These are phyloP conservation scores for Alviniconcha marisindica DNA, from an alignment of 1,140 invertebrate species.

Conservation along the genomic window DNA sequence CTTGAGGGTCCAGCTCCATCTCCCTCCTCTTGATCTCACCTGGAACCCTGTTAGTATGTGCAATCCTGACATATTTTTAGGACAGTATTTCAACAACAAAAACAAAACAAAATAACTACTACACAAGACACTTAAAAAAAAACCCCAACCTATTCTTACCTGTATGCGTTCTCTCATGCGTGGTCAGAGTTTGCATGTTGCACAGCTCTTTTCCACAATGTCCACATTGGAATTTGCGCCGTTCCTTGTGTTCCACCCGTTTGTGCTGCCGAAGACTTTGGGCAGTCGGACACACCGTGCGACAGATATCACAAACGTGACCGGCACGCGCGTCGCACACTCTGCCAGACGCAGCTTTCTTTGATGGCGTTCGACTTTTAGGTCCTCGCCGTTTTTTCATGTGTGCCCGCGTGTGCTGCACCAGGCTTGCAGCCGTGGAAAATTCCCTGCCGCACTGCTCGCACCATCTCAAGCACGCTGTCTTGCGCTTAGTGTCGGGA, in stretches of 20 bases:
- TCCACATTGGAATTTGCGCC: background rate
- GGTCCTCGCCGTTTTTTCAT: too few relatives aligned
- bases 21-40: background rate
- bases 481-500: background rate
- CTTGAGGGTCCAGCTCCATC: background rate
- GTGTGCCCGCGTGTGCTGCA: background rate
- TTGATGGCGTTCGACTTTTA: too few relatives aligned
- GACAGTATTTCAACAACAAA: too few relatives aligned
- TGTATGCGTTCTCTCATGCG: constrained; percentile 13
- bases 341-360: background rate
- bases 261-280: background rate
- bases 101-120: background rate
- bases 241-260: background rate
- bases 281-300: background rate
- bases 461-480: background rate
- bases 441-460: background rate
- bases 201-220: constrained; percentile 13
- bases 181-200: background rate
- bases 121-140: background rate
- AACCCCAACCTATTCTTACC: background rate
- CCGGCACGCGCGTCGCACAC: too few relatives aligned
- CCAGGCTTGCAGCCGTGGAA: background rate
- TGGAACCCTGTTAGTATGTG: background rate
- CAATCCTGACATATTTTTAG: too few relatives aligned
- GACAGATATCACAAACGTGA: background rate